phyloP scores from a whole-genome alignment of 2,888 invertebrate genomes.

The Nipponacmea schrenckii region DNA sequence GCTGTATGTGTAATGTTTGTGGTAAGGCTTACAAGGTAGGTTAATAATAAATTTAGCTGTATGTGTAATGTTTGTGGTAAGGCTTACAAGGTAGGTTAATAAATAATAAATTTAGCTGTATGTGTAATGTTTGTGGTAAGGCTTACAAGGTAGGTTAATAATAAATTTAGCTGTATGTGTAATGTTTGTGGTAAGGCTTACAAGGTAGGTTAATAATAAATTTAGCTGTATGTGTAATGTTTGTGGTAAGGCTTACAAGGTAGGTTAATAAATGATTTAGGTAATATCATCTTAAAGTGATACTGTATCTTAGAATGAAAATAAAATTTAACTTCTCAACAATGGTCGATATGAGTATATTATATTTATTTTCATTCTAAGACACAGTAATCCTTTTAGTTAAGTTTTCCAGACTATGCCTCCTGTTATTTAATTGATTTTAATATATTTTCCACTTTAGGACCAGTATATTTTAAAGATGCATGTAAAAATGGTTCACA shows the following conservation, averaged over 20 bases:
- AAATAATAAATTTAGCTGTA: constrained; percentile 62
- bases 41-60: constrained; percentile 48
- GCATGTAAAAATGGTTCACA: constrained; percentile 69
- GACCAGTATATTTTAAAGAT: constrained; percentile 69
- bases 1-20: constrained; percentile 65
- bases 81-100: constrained; percentile 67
- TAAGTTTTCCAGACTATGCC: neutral
- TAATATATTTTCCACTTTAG: constrained; percentile 50
- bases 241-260: constrained; percentile 61
- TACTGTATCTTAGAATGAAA: no score
- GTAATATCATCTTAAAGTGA: no score
- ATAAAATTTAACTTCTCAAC: no score
- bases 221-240: neutral
- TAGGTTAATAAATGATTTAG: constrained; percentile 65
- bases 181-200: no score
- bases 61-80: neutral
- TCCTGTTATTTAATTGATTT: no score
- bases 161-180: no score
- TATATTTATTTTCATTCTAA: no score
- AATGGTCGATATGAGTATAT: no score
- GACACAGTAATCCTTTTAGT: neutral
- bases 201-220: no score
- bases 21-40: constrained; percentile 68
- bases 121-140: constrained; percentile 67
- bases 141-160: no score